Evolutionary conservation across 2,888 invertebrate genomes (phyloP).

Genomic region (Drosophila recens): DNA sequence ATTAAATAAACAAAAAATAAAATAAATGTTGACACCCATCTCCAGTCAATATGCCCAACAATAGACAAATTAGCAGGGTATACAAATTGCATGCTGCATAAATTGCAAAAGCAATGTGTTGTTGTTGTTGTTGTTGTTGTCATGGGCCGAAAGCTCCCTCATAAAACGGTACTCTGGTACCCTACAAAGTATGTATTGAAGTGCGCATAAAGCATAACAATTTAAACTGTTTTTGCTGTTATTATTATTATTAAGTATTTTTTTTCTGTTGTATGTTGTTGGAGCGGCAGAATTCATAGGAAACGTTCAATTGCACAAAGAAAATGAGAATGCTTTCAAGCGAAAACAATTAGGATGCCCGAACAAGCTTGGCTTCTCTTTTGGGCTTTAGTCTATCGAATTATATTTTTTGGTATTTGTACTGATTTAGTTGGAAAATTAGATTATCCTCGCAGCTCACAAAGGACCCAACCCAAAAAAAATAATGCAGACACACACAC

Average conservation of each 20-base stretch:
- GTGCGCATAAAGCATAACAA: constrained; percentile 55
- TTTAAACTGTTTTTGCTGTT: constrained; percentile 37
- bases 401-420: constrained; percentile 13
- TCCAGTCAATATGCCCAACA: constrained; percentile 9
- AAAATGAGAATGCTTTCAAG: constrained; percentile 54
- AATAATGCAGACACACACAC: no score
- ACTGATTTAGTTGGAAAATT: constrained; percentile 76
- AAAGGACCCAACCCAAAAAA: constrained; percentile 42
- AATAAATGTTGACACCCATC: not conserved
- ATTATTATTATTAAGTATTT: constrained; percentile 20
- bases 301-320: constrained; percentile 48
- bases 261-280: constrained; percentile 10
- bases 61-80: constrained; percentile 17
- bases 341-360: constrained; percentile 61
- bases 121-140: constrained; percentile 24
- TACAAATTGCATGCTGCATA: constrained; percentile 63
- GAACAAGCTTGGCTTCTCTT: constrained; percentile 28
- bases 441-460: constrained; percentile 66
- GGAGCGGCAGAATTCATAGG: constrained; percentile 54
- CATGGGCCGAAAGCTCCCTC: constrained; percentile 32
- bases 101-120: constrained; percentile 32
- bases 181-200: constrained; percentile 13
- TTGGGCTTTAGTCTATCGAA: constrained; percentile 18
- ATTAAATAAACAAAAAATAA: no score
- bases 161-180: constrained; percentile 34